Evolutionary conservation across 2,797 vertebrate genomes (phyloP).

Genomic region (Leptatherina wallacei): DNA sequence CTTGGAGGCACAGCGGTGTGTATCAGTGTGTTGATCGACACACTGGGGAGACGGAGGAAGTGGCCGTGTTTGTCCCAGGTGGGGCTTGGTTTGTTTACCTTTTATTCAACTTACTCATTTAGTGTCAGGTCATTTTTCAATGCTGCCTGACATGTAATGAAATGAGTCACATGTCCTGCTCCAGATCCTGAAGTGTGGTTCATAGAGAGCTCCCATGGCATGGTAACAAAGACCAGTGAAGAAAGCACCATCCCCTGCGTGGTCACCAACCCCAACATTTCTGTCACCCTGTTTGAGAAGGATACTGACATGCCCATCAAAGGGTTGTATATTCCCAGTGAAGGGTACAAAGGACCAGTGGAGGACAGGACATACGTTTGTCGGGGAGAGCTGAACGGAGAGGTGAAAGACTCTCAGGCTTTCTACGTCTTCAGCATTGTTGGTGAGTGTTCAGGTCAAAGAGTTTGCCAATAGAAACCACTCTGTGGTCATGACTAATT

Average conservation of each 20-base stretch:
- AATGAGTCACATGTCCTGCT: neutral
- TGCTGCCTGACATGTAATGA: neutral
- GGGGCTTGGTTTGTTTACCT: conserved; percentile 12
- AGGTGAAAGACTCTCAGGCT: conserved; percentile 84
- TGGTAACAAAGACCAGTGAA: conserved; percentile 87
- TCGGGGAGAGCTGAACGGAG: conserved; percentile 84
- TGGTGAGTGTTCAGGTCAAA: conserved; percentile 77
- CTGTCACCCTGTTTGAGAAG: conserved; percentile 88
- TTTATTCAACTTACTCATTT: neutral
- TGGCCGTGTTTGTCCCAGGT: conserved; percentile 94
- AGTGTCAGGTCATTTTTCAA: neutral
- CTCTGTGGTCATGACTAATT: neutral
- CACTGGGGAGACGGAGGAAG: conserved; percentile 69
- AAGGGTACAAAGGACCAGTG: conserved; percentile 88
- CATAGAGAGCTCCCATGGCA: conserved; percentile 81
- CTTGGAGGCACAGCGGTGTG: conserved; percentile 88
- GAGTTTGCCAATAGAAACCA: neutral
- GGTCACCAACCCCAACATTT: conserved; percentile 89
- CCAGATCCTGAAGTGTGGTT: conserved; percentile 90
- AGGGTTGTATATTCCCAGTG: conserved; percentile 83
- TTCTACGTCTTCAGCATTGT: conserved; percentile 88
- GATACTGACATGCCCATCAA: conserved; percentile 78
- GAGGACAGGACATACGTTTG: conserved; percentile 92
- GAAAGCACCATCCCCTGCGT: conserved; percentile 89
- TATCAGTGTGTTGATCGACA: conserved; percentile 84